These are phyloP conservation scores for Serilophus lunatus DNA, from an alignment of 2,113 vertebrate genomes.

Conservation along the genomic window DNA sequence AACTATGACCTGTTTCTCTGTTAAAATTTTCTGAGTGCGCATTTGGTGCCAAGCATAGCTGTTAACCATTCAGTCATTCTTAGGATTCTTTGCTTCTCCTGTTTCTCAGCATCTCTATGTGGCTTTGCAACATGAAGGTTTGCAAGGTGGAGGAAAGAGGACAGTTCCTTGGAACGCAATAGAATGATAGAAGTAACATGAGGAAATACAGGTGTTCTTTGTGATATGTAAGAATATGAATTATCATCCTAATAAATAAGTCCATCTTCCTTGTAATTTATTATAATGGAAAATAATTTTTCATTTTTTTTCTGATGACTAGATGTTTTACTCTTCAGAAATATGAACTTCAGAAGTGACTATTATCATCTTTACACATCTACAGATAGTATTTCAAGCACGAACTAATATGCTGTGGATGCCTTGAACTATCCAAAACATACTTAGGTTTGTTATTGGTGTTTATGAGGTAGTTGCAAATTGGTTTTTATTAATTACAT, in stretches of 20 bases:
- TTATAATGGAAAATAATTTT: background rate
- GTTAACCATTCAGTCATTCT: background rate
- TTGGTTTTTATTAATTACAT: background rate
- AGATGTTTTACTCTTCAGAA: background rate
- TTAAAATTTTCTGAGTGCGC: background rate
- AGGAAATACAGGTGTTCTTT: background rate
- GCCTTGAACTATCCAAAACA: background rate
- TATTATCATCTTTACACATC: background rate
- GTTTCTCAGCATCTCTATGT: background rate
- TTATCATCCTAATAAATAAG: background rate
- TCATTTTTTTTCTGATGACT: background rate
- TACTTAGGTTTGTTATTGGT: background rate
- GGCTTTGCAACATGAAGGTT: background rate
- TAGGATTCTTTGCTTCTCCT: background rate
- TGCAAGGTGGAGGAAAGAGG: background rate
- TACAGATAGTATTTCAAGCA: background rate
- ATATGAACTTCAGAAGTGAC: background rate
- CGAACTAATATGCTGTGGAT: background rate
- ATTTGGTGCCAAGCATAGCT: background rate
- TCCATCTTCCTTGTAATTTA: background rate
- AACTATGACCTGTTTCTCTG: background rate
- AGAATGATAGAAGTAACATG: background rate
- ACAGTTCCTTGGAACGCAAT: background rate
- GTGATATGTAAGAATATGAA: background rate
- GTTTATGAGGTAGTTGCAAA: background rate